Conservation (phyloP, 2,797 vertebrate genomes). For the Tinamus major region DNA sequence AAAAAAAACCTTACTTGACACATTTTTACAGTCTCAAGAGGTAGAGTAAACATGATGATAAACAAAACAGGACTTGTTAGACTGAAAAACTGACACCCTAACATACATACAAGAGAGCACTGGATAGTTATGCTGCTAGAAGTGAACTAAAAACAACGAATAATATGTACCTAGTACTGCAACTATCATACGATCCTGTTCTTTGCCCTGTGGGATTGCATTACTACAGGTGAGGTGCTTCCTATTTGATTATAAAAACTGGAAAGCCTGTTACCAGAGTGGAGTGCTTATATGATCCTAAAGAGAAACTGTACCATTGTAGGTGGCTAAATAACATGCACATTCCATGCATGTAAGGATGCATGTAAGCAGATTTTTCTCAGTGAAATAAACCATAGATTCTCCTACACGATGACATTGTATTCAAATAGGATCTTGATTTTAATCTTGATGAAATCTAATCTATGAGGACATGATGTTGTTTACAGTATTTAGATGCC, state of each 20-base stretch:
- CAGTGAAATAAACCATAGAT: neutral
- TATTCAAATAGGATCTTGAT: neutral
- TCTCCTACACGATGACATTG: neutral
- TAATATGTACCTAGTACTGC: neutral
- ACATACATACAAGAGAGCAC: no score
- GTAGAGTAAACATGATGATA: neutral
- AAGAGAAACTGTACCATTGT: neutral
- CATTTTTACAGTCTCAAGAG: neutral
- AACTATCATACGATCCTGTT: neutral
- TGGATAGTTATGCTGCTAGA: neutral
- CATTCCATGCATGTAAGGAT: neutral
- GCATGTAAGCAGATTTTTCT: neutral
- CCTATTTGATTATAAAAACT: neutral
- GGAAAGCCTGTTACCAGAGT: neutral
- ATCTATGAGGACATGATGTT: neutral
- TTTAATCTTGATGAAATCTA: neutral
- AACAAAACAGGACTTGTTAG: neutral
- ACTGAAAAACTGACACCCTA: neutral
- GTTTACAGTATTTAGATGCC: neutral
- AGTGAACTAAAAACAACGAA: neutral
- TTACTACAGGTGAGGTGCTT: neutral
- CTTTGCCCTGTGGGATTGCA: neutral
- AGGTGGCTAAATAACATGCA: accelerated
- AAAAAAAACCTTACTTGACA: neutral
- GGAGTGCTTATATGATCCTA: neutral